Conservation (phyloP, 2,113 vertebrate genomes). For the Ranitomeya imitator region DNA sequence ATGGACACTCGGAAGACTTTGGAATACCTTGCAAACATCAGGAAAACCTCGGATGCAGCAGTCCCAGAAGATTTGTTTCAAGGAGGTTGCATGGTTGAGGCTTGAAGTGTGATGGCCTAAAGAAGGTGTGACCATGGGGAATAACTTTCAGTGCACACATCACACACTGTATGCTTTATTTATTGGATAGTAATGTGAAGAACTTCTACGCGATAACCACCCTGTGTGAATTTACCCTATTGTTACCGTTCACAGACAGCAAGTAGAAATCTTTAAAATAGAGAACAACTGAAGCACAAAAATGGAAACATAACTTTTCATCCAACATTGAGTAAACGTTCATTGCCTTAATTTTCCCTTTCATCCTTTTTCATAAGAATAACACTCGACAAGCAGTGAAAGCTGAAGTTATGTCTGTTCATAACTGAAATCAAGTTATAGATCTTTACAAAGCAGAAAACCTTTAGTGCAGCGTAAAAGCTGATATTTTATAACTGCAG, state of each 20-base stretch:
- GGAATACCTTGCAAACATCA: too few species aligned
- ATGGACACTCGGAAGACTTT: too few species aligned
- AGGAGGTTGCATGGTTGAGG: too few species aligned
- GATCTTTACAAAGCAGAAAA: not conserved
- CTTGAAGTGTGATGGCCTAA: too few species aligned
- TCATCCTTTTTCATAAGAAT: not conserved
- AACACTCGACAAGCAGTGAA: not conserved
- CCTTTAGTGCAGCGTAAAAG: not conserved
- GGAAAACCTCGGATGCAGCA: too few species aligned
- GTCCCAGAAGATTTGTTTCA: too few species aligned
- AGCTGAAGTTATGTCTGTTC: not conserved
- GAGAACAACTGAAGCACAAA: not conserved
- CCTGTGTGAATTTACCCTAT: not conserved
- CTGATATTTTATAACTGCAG: not conserved
- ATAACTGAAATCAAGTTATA: not conserved
- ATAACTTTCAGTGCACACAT: too few species aligned
- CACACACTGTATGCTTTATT: too few species aligned
- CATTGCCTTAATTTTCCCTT: not conserved
- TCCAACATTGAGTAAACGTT: not conserved
- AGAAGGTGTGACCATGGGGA: too few species aligned
- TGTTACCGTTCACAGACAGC: not conserved
- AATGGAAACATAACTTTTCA: not conserved
- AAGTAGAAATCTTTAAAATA: not conserved
- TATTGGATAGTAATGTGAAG: too few species aligned
- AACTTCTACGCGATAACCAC: not conserved